Base-by-base conservation (phyloP, 1,140 invertebrate genomes). In the Heliconius eleuchia region DNA sequence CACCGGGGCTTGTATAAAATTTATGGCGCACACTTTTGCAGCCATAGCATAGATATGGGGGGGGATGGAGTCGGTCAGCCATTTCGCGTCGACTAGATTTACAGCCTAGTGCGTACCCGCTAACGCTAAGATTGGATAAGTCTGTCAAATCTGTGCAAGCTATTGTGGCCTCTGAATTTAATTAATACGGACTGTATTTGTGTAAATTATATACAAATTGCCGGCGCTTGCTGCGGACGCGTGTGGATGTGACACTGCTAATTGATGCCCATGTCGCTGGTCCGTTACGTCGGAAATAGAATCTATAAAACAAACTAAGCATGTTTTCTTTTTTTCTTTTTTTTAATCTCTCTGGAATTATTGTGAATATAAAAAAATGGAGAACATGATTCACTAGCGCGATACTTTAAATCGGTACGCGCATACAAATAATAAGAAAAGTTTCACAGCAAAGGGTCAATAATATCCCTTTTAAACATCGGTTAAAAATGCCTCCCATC, bases 11-110 rank as follows among this genome's bases (percentile, higher is more conserved):
- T 87, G 89, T 93, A 92, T 94, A 93, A 94, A 94, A 93, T 94
- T 93, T 94, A 94, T 91, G 86, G 91, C 87, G 91, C 92, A 94
- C 92, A 94, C 92, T 94, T 94, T 94, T 93, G 92, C 92, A 94
- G 85, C 87, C 88, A 90, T 89, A 88, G 87, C 86, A 87, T 89
- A 90, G 88, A 89, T 88, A 88, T 89, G 86, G 89, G 34, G 34
- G 87, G 87, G 87, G 87, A 85, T 86, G 86, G 84, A 81, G 87
- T 84, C 88, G 92, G 91, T 92, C 92, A 93, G 92, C 91, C 92
- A 94, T 94, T 94, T 91, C 91, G 91, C 91, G 92, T 92, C 90
- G 91, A 89, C 88, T 89, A 93, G 92, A 94, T 94, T 94, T 94
- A 94, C 92, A 92, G 91, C 90, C 92, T 90, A 90, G 88, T 91